These are phyloP conservation scores for Melanocharis versteri DNA, from an alignment of 2,113 vertebrate species.

Conservation along the genomic window DNA sequence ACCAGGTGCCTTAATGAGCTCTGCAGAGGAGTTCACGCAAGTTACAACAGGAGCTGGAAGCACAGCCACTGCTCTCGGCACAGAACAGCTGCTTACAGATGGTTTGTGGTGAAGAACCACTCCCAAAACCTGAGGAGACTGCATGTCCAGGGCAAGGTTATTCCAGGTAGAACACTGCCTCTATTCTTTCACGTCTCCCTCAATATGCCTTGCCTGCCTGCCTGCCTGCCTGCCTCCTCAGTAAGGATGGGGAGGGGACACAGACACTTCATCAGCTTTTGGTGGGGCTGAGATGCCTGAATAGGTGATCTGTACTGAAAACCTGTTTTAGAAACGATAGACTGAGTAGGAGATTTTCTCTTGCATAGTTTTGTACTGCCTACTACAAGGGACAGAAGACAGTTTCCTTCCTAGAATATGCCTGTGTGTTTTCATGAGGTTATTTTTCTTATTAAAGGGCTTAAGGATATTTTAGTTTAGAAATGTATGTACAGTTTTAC, in stretches of 20 bases:
- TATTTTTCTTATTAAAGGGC: neutral
- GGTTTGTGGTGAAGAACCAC: neutral
- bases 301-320: neutral
- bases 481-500: neutral
- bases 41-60: neutral
- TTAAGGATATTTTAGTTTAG: neutral
- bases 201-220: neutral
- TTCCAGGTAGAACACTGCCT: neutral
- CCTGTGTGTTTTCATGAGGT: fast-evolving
- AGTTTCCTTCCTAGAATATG: neutral
- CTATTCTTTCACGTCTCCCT: neutral
- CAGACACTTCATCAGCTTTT: neutral
- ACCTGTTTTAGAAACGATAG: neutral
- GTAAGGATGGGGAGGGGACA: neutral
- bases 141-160: neutral
- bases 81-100: neutral
- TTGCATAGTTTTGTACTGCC: neutral
- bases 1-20: neutral
- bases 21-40: neutral
- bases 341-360: neutral
- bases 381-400: neutral
- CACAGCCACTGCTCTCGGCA: neutral
- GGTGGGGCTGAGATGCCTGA: neutral
- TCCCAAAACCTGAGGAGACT: neutral
- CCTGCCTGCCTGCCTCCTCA: neutral